phyloP scores from a whole-genome alignment of 2,113 vertebrate species.

The Sminthopsis crassicaudata region DNA sequence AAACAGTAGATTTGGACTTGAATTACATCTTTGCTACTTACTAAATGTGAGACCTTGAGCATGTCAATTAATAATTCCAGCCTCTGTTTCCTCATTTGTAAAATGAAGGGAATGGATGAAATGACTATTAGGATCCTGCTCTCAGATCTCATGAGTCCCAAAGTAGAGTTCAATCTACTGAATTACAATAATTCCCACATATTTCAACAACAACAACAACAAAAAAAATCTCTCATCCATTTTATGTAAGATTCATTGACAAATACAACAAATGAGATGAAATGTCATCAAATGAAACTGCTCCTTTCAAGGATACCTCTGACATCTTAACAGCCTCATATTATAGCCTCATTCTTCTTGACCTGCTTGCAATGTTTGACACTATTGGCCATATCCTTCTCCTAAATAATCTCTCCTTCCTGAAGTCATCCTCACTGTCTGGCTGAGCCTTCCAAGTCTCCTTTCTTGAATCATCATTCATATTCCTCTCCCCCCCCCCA shows the following conservation, averaged over 20 bases:
- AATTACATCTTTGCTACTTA: neutral
- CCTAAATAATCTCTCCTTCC: neutral
- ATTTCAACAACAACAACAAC: neutral
- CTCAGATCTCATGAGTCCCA: neutral
- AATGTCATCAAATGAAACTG: neutral
- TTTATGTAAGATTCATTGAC: neutral
- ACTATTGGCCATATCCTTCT: neutral
- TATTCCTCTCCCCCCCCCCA: no score
- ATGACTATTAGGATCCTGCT: neutral
- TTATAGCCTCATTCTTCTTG: neutral
- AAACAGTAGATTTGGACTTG: neutral
- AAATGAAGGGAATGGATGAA: neutral
- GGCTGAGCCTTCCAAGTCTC: neutral
- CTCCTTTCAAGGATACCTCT: neutral
- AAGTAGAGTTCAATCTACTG: neutral
- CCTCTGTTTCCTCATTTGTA: neutral
- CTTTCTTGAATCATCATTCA: neutral
- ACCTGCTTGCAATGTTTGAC: neutral
- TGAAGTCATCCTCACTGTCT: neutral
- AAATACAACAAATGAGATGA: neutral
- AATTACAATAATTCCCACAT: neutral
- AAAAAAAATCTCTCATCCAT: neutral
- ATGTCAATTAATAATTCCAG: neutral
- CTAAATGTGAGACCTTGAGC: neutral
- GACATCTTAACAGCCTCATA: neutral